Evolutionary conservation across 2,113 vertebrate genomes (phyloP).

Genomic region (Globicephala melas): DNA sequence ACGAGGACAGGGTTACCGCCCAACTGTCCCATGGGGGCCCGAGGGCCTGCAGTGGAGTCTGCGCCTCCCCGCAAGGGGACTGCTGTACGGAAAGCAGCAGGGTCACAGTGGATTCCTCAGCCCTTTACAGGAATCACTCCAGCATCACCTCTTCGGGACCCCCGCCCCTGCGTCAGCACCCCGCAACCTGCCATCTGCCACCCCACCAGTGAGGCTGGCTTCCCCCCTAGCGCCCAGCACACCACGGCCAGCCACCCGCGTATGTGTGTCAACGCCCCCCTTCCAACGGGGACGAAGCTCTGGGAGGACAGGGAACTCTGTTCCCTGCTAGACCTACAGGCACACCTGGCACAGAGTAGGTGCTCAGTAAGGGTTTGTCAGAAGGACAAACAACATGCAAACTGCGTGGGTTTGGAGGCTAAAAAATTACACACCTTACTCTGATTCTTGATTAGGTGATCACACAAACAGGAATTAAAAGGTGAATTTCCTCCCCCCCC

Average conservation of each 20-base stretch:
- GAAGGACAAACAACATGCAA: accelerated
- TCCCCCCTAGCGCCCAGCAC: accelerated
- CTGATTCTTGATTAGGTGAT: accelerated
- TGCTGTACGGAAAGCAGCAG: accelerated
- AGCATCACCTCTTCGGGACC: background rate
- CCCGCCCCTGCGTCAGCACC: accelerated
- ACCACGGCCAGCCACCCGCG: accelerated
- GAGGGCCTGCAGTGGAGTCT: accelerated
- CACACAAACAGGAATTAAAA: accelerated
- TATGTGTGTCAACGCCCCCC: background rate
- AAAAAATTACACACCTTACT: background rate
- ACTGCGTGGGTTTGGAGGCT: accelerated
- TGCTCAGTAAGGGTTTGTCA: background rate
- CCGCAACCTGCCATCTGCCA: background rate
- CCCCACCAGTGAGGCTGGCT: accelerated
- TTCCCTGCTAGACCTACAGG: accelerated
- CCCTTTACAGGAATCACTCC: accelerated
- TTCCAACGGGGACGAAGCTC: accelerated
- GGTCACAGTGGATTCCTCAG: accelerated
- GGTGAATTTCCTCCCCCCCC: no score
- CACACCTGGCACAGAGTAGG: background rate
- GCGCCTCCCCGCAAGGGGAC: accelerated
- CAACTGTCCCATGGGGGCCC: accelerated
- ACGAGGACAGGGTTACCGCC: background rate
- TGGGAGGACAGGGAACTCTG: background rate